These are phyloP conservation scores for Alviniconcha strummeri DNA, from an alignment of 2,888 invertebrate genomes.

Conservation along the genomic window DNA sequence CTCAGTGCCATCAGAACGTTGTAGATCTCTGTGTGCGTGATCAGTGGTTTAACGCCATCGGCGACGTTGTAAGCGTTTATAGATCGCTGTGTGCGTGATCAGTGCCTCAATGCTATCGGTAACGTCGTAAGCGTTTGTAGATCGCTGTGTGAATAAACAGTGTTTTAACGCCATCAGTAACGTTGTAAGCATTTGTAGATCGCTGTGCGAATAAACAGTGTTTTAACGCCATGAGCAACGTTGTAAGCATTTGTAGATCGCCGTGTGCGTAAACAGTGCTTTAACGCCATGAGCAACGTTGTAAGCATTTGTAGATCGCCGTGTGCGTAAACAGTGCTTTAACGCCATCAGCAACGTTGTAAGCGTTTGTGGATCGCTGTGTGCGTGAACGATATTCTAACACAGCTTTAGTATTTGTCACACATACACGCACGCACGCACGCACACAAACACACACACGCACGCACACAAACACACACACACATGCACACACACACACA, in stretches of 20 bases:
- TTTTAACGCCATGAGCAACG: constrained; percentile 56
- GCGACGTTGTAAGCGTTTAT: not conserved
- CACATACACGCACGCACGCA: constrained; percentile 19
- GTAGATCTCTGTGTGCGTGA: constrained; percentile 56
- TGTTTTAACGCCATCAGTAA: constrained; percentile 59
- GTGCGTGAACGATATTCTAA: constrained; percentile 61
- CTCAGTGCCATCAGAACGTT: constrained; percentile 46
- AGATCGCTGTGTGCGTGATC: constrained; percentile 63
- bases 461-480: too few species aligned
- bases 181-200: constrained; percentile 24
- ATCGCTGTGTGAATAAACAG: constrained; percentile 59
- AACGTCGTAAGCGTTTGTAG: constrained; percentile 26
- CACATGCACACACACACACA: too few species aligned
- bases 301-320: constrained; percentile 56
- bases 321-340: constrained; percentile 62
- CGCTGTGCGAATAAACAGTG: constrained; percentile 66
- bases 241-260: constrained; percentile 53
- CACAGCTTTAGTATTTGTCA: constrained; percentile 35
- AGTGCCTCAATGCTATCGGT: constrained; percentile 61
- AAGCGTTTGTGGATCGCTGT: not conserved
- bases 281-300: constrained; percentile 55
- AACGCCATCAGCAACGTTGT: constrained; percentile 56
- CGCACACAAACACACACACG: constrained; percentile 13
- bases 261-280: constrained; percentile 63
- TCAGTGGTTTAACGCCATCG: not conserved